Evolutionary conservation across 2,888 invertebrate species (phyloP).

Genomic region (Patella ulyssiponensis): DNA sequence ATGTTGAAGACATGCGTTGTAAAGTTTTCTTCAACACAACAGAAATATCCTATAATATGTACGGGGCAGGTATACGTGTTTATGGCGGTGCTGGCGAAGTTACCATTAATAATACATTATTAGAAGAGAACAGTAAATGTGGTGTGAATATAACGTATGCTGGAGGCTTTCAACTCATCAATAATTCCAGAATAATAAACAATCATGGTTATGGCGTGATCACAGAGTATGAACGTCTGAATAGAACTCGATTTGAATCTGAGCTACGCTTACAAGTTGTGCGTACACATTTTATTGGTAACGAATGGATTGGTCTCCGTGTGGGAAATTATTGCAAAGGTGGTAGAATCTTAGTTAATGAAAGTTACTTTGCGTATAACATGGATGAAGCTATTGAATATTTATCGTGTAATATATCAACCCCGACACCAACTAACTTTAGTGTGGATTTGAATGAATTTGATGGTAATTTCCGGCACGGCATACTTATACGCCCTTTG

Average conservation of each 20-base stretch:
- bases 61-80: slow-evolving; percentile 91
- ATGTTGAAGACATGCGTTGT: slow-evolving; percentile 90
- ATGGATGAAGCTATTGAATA: slow-evolving; percentile 85
- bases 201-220: slow-evolving; percentile 83
- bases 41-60: slow-evolving; percentile 83
- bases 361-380: slow-evolving; percentile 91
- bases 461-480: slow-evolving; percentile 64
- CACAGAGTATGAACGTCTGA: slow-evolving; percentile 62
- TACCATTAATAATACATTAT: slow-evolving; percentile 90
- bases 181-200: slow-evolving; percentile 86
- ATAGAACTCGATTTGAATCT: slow-evolving; percentile 60
- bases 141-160: slow-evolving; percentile 96
- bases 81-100: slow-evolving; percentile 93
- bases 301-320: slow-evolving; percentile 88
- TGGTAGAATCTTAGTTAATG: slow-evolving; percentile 80
- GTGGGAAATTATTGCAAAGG: slow-evolving; percentile 91
- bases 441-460: slow-evolving; percentile 69
- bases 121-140: slow-evolving; percentile 82
- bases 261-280: slow-evolving; percentile 76
- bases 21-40: slow-evolving; percentile 88
- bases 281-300: slow-evolving; percentile 88
- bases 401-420: slow-evolving; percentile 84
- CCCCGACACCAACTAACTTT: slow-evolving; percentile 58
- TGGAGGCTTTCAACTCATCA: slow-evolving; percentile 94
- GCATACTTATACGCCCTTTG: slow-evolving; percentile 66